Evolutionary conservation across 1,140 invertebrate species (phyloP), one percentile per base, ranked within the genome.

Genomic region (Aricia agestis): DNA sequence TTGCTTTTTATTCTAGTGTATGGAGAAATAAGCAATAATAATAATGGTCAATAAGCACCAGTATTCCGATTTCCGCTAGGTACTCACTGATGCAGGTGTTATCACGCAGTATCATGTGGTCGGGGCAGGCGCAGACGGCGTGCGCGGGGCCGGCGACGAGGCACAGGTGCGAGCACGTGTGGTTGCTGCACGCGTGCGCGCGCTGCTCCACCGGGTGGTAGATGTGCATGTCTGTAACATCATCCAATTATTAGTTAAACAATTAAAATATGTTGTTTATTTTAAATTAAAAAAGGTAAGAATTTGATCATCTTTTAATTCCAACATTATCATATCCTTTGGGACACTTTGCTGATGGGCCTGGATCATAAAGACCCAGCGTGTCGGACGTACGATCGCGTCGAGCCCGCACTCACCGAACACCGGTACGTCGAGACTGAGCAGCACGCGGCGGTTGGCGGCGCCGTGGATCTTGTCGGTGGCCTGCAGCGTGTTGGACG

Each of bases 101-200:
- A 1, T 68, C 76, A 0, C 74, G 32, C 1, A 96, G 79, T 42
- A 84, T 78, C 82, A 96, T 95, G 15, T 95, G 94, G 32, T 95
- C 92, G 0, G 97, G 95, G 81, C 98, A 99, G 6, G 94, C 95
- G 86, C 98, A 99, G 0, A 92, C 92, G 78, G 94, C 95, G 0
- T 84, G 91, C 0, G 79, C 89, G 25, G 89, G 89, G 0, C 94
- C 94, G 5, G 93, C 93, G 41, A 98, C 84, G 1, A 98, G 85
- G 80, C 98, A 98, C 18, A 98, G 82, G 81, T 98, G 95, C 19
- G 94, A 95, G 82, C 98, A 98, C 1, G 92, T 82, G 42, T 93
- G 87, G 63, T 88, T 76, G 18, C 80, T 80, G 84, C 98, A 99
- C 6, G 96, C 95, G 91, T 97, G 97, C 0, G 52, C 6, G 83